Conservation (phyloP, 1,140 invertebrate genomes). For the Pteromalus puparum region DNA sequence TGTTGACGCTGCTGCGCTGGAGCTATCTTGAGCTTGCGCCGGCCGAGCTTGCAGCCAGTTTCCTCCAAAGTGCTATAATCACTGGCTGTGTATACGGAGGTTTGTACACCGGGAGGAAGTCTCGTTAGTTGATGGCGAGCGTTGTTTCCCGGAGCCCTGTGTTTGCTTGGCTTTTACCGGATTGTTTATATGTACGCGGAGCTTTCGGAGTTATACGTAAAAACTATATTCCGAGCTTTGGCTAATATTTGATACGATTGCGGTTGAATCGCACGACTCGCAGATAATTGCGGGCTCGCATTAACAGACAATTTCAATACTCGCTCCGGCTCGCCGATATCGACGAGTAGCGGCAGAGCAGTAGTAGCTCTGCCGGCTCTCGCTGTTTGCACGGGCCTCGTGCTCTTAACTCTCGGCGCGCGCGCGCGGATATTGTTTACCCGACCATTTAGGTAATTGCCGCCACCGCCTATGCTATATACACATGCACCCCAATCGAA, state of each 20-base stretch:
- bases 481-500: slow-evolving; percentile 24
- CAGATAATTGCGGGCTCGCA: slow-evolving; percentile 46
- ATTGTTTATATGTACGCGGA: no score
- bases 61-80: slow-evolving; percentile 27
- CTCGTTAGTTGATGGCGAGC: no score
- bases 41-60: no score
- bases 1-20: slow-evolving; percentile 40
- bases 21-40: background rate
- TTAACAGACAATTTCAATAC: slow-evolving; percentile 52
- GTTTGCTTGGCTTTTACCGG: no score
- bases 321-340: slow-evolving; percentile 12
- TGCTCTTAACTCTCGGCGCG: slow-evolving; percentile 69
- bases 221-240: no score
- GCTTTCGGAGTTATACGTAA: no score
- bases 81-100: background rate
- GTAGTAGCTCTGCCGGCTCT: background rate
- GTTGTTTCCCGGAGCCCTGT: no score
- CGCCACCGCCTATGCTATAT: slow-evolving; percentile 48
- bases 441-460: slow-evolving; percentile 76
- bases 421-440: slow-evolving; percentile 73
- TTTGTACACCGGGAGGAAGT: background rate
- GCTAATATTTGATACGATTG: no score
- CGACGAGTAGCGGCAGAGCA: background rate
- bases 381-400: slow-evolving; percentile 48
- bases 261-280: no score